Base-by-base conservation (phyloP, 64 coral and sea anemone genomes). In the Anthopleura sola region DNA sequence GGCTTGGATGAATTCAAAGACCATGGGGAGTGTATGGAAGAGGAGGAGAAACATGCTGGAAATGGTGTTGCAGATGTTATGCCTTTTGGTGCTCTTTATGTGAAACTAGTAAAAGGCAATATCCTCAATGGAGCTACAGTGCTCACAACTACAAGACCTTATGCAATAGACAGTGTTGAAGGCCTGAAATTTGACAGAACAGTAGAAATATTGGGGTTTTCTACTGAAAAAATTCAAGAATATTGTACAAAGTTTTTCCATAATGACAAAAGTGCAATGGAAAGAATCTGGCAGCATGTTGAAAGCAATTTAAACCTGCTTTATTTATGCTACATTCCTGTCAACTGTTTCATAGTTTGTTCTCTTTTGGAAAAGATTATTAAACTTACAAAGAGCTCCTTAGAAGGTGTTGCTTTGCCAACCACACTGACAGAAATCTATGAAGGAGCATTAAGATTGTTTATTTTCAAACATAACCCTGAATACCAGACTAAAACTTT, bases 261-360 rank as follows among this genome's bases (percentile, higher is more conserved):
- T 56, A 24, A 37, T 75, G 13, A 50, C 12, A 37, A 85, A 64
- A 26, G 20, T 33, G 17, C 29, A 1, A 58, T 40, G 28, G 26
- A 55, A 29, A 80, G n/a, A 26, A 56, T 93, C 66, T 88, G 38
- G 51, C 53, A 93, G n/a, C 84, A 93, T 50, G 80, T 93, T 36
- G 31, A 78, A 37, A 26, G 56, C 75, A 93, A 82, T 81, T 74
- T 79, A 33, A 80, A 88, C 51, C 18, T 93, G 32, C 75, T 88
- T 79, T 85, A 85, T 49, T 60, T 92, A 49, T 92, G 90, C 51
- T 88, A 78, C 54, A 92, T 92, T 87, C 90, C 90, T 51, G 90
- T 88, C 11, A 84, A 83, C 60, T 93, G 91, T 44, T 68, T 77
- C 31, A 93, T 88, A 34, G 76, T 93, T 32, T 93, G 86, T 88